Percentiles rank a stretch among this genome's conserved stretches.
phyloP scores from a whole-genome alignment of 2,888 invertebrate species.

The Andrena dorsata region DNA sequence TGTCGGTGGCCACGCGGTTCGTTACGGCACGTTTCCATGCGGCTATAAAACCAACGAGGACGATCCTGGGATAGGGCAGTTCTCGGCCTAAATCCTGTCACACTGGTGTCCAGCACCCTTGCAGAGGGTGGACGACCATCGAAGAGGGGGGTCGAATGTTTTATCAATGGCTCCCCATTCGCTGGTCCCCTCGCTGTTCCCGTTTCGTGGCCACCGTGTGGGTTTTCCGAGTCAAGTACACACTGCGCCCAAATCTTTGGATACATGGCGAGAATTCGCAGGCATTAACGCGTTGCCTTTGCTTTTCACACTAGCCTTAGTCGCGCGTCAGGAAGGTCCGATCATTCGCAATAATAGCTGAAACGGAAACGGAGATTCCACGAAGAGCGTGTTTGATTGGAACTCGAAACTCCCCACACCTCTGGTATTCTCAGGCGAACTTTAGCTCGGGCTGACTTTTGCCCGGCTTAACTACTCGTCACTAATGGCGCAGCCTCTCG shows the following conservation, averaged over 20 bases:
- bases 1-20: slow-evolving; percentile 16
- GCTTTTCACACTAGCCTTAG: neutral
- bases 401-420: neutral
- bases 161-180: slow-evolving; percentile 6
- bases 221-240: neutral
- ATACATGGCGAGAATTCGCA: neutral
- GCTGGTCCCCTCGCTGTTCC: neutral
- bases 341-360: neutral
- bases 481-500: no score
- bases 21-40: slow-evolving; percentile 37
- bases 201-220: neutral
- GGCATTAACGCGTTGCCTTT: neutral
- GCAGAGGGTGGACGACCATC: neutral
- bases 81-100: slow-evolving; percentile 27
- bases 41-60: slow-evolving; percentile 34
- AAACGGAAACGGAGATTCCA: neutral
- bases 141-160: neutral
- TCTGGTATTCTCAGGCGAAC: neutral
- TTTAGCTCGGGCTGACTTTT: no score
- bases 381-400: neutral
- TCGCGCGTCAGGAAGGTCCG: neutral
- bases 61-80: slow-evolving; percentile 51
- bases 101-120: neutral
- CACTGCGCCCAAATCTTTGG: neutral
- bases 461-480: no score